Percentiles rank a stretch among this genome's conserved stretches.
Conservation (phyloP, 2,113 vertebrate species). For the Vombatus ursinus region DNA sequence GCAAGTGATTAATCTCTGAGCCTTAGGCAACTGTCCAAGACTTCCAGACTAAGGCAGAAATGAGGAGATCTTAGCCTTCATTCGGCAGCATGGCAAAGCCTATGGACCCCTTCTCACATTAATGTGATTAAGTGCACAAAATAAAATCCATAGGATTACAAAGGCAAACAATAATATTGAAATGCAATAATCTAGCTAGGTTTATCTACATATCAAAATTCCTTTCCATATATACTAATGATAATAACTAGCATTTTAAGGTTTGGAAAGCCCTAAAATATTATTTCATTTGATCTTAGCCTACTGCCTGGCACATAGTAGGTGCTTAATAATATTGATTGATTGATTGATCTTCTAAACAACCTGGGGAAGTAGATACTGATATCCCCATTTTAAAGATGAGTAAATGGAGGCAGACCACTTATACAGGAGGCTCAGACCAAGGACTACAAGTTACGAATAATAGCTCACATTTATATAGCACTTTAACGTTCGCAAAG, state of each 20-base stretch:
- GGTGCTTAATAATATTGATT: neutral
- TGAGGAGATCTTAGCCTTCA: neutral
- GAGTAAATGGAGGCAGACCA: neutral
- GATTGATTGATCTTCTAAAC: neutral
- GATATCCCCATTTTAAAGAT: neutral
- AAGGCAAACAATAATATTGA: neutral
- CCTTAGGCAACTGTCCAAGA: neutral
- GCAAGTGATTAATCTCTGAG: neutral
- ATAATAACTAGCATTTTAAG: neutral
- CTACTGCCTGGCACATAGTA: neutral
- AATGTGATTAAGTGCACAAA: neutral
- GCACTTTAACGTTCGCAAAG: neutral
- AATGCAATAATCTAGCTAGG: neutral
- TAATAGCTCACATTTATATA: neutral
- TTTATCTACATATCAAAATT: neutral
- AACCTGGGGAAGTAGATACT: neutral
- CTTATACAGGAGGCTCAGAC: neutral
- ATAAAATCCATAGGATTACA: neutral
- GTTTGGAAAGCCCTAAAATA: neutral
- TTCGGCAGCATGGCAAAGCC: neutral
- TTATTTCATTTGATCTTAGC: neutral
- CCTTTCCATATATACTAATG: neutral
- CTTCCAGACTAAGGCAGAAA: neutral
- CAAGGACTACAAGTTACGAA: neutral
- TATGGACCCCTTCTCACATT: neutral